A percentile compares a stretch with the other conserved stretches of the same genome.
Conservation (phyloP, 2,113 vertebrate genomes). For the Vidua chalybeata region DNA sequence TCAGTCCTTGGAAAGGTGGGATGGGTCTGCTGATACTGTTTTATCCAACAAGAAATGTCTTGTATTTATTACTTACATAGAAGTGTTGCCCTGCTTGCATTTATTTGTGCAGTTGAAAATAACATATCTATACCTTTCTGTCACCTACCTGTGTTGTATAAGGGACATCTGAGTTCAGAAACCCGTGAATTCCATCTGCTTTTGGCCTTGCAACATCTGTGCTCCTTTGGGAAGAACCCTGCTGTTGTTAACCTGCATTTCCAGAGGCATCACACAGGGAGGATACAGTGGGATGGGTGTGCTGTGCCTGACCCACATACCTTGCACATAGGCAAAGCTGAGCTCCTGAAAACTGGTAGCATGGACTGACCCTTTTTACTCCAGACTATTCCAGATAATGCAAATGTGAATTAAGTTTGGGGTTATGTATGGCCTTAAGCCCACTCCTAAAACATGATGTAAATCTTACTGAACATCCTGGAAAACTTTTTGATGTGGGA, state of each 20-base stretch:
- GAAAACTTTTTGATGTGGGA: neutral
- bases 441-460: neutral
- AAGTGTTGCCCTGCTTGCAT: neutral
- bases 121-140: neutral
- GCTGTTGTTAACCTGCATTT: neutral
- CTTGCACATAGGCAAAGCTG: neutral
- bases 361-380: neutral
- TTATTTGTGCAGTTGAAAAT: neutral
- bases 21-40: neutral
- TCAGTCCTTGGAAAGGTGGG: conserved; percentile 93
- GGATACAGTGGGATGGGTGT: neutral
- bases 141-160: neutral
- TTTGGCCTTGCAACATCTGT: neutral
- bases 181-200: neutral
- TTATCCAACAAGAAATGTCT: neutral
- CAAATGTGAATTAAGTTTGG: neutral
- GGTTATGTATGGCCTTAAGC: neutral
- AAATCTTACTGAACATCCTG: neutral
- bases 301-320: neutral
- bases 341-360: neutral
- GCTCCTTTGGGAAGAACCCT: neutral
- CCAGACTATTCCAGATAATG: neutral
- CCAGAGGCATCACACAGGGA: neutral
- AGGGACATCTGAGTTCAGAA: neutral
- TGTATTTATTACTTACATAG: neutral